Conservation (phyloP, 1,140 invertebrate genomes). For the Charaxes varanes region DNA sequence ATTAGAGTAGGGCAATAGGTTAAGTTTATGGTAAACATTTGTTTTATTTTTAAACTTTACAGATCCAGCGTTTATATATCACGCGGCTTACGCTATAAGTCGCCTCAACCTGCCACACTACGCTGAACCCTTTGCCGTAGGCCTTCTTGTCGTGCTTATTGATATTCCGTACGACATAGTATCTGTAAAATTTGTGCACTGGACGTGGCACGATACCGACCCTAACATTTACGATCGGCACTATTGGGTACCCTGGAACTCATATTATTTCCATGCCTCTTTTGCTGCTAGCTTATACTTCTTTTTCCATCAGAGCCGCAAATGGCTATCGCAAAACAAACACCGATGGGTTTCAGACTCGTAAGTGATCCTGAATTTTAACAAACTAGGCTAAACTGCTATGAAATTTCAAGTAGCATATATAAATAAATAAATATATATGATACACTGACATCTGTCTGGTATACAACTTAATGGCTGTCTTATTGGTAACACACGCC, state of each 20-base stretch:
- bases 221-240: constrained; percentile 86
- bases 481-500: too few relatives aligned
- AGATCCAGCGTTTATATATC: constrained; percentile 87
- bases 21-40: background rate
- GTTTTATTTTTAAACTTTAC: constrained; percentile 34
- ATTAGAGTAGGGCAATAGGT: too few relatives aligned
- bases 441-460: too few relatives aligned
- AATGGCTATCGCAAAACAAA: constrained; percentile 69
- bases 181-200: constrained; percentile 86
- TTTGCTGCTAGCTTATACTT: constrained; percentile 84
- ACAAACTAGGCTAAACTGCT: background rate
- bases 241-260: constrained; percentile 87
- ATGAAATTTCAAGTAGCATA: background rate
- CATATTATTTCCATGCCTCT: constrained; percentile 87
- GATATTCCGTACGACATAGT: constrained; percentile 90
- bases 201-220: constrained; percentile 92
- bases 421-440: background rate
- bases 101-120: constrained; percentile 78
- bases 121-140: constrained; percentile 84
- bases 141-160: constrained; percentile 81
- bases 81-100: constrained; percentile 79
- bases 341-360: constrained; percentile 72
- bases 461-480: too few relatives aligned
- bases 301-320: constrained; percentile 78
- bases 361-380: constrained; percentile 31